Base-by-base conservation (phyloP, 1,140 invertebrate species). In the Drosophila seguyi region DNA sequence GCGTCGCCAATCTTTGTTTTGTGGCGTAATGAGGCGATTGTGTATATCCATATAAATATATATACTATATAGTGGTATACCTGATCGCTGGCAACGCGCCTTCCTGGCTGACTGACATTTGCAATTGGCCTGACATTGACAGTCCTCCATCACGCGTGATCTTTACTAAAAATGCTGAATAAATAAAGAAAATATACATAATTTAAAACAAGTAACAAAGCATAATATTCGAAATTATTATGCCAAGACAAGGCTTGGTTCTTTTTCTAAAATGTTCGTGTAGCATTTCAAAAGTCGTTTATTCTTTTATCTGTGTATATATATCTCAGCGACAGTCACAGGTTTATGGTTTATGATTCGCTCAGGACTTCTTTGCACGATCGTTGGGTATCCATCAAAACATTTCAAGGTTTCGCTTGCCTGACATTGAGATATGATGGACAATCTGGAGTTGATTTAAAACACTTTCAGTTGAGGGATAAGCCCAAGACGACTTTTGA, bases 81-180 rank as follows among this genome's bases (percentile, higher is more conserved):
- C 53, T 34, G 38, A 63, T 42, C 20, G 55, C n/a, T 42, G 61
- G 55, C 61, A 63, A 59, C 55, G 55, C 60, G 61, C 56, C 61
- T 63, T 63, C 61, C 61, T 63, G 61, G 42, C 75, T 60, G 75
- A 68, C 73, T 83, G 84, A 77, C 66, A 75, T 59, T 77, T 48
- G 80, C 75, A 53, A 60, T 74, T 38, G 59, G 55, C 56, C 67
- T 85, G 82, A 86, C 82, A 86, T 79, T 85, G 85, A 85, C 81
- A 88, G 79, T 79, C 44, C 66, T 63, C 62, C 42, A 27, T 34
- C 39, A 55, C 16, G 27, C 14, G 48, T 88, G 85, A 88, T n/a
- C 11, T 22, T 36, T 16, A 5, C 0, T 20, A 20, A 0, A 8
- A 34, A 34, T 14, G 1, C 1, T 10, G 2, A 20, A 22, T 16